Conservation (phyloP, 2,797 vertebrate genomes). For the Danio tinwini region DNA sequence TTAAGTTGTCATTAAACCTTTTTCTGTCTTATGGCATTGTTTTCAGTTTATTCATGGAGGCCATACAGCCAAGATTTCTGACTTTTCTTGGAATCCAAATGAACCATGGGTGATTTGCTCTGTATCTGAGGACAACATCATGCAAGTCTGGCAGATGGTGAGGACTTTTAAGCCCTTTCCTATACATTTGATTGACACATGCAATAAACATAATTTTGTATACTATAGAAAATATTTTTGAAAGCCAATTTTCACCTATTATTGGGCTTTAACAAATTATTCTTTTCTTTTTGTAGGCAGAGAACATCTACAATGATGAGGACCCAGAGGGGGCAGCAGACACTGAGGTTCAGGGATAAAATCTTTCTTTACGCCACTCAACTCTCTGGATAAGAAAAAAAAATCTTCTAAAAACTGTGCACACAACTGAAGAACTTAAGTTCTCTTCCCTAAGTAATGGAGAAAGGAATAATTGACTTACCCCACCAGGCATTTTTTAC, state of each 20-base stretch:
- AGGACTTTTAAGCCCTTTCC: slow-evolving; percentile 38
- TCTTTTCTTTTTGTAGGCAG: slow-evolving; percentile 81
- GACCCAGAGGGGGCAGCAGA: slow-evolving; percentile 95
- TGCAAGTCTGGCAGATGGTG: slow-evolving; percentile 98
- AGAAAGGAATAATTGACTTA: slow-evolving; percentile 42
- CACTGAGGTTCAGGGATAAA: slow-evolving; percentile 91
- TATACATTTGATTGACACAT: background rate
- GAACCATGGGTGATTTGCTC: slow-evolving; percentile 97
- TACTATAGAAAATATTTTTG: too few relatives aligned
- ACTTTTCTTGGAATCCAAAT: slow-evolving; percentile 97
- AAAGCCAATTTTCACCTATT: too few relatives aligned
- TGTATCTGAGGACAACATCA: slow-evolving; percentile 96
- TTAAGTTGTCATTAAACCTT: background rate
- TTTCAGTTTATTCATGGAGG: slow-evolving; percentile 92
- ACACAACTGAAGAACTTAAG: slow-evolving; percentile 36
- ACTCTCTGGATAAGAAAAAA: slow-evolving; percentile 41
- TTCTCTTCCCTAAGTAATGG: slow-evolving; percentile 39
- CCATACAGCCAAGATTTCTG: slow-evolving; percentile 94
- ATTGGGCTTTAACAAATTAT: too few relatives aligned
- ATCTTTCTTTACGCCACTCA: slow-evolving; percentile 17
- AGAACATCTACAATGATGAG: slow-evolving; percentile 98
- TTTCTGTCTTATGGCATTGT: background rate
- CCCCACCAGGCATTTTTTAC: slow-evolving; percentile 56
- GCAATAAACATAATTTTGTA: too few relatives aligned
- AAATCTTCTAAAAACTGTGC: slow-evolving; percentile 52